Evolutionary conservation across 2,888 invertebrate species (phyloP), one percentile per base, ranked within the genome.

Genomic region (Drosophila aldrichi): DNA sequence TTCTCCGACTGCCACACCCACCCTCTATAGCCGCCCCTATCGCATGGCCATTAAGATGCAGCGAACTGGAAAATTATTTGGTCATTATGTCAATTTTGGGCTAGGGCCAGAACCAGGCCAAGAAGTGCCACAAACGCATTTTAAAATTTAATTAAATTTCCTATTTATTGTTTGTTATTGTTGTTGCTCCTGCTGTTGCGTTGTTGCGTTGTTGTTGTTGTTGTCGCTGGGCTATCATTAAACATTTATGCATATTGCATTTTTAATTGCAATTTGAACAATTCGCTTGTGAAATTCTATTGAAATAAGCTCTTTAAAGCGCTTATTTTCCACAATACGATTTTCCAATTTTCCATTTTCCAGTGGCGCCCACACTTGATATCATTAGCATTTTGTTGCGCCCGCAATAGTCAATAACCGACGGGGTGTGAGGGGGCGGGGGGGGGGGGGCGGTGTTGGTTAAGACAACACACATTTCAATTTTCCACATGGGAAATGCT

Each of bases 51-150:
- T 74, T 70, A 77, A 69, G 70, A 67, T 65, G 75, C 86, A 88
- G 63, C 81, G 69, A 82, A 81, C 81, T 88, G 86, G 86, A 85
- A 88, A 85, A 85, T 88, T 81, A 85, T 81, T 88, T 85, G 88
- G 88, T 82, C 88, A 85, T 88, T 85, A 85, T 88, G 88, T 85
- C 84, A 85, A 52, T 52, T 82, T 85, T 69, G 77, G 77, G 29
- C 29, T 7, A 3, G 34, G 12, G 12, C 10, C 12, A 36, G 5
- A 60, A 56, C 77, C 70, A 57, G 43, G 75, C 66, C 64, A 64
- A 64, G 77, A 79, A 77, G 58, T 63, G 58, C 59, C 66, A 58
- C 48, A 25, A 68, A 49, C 57, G 59, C 71, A 56, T 78, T 88
- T 71, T 74, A 70, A 79, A 85, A 82, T 85, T 85, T 79, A 84